These are phyloP conservation scores for Archilochus colubris DNA, from an alignment of 2,113 vertebrate species.

Conservation along the genomic window DNA sequence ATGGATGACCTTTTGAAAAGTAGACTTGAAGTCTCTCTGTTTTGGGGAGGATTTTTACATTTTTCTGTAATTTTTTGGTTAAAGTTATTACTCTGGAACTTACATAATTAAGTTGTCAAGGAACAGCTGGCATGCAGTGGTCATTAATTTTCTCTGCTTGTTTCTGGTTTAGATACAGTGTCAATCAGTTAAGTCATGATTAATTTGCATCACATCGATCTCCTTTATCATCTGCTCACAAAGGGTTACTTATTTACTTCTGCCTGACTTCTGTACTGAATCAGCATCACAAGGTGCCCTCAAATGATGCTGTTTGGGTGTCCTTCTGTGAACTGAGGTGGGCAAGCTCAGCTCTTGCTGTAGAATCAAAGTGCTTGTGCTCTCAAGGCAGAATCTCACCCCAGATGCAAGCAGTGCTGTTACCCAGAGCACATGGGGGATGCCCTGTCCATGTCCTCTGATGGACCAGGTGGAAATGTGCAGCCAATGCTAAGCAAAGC, in stretches of 20 bases:
- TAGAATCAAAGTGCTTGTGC: neutral
- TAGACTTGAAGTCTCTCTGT: neutral
- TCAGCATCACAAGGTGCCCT: neutral
- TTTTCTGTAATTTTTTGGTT: neutral
- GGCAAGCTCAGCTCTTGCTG: neutral
- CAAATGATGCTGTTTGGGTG: neutral
- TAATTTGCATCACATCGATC: neutral
- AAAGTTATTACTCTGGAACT: constrained; percentile 23
- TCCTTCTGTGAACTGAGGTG: rapidly evolving
- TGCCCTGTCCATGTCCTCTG: neutral
- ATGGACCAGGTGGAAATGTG: neutral
- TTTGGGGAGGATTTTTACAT: constrained; percentile 6
- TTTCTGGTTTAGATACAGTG: neutral
- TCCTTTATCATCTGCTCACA: neutral
- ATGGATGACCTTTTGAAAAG: constrained; percentile 6
- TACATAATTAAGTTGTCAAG: neutral
- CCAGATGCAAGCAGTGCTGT: neutral
- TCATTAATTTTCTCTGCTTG: constrained; percentile 11
- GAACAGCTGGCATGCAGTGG: constrained; percentile 31
- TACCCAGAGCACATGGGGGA: neutral
- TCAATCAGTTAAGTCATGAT: neutral
- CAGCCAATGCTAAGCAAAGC: neutral
- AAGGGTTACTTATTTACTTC: neutral
- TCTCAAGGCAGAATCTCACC: neutral
- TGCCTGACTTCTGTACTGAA: neutral